Base-by-base conservation (phyloP, 2,888 invertebrate genomes). In the Eueremaeus valkanovi region DNA sequence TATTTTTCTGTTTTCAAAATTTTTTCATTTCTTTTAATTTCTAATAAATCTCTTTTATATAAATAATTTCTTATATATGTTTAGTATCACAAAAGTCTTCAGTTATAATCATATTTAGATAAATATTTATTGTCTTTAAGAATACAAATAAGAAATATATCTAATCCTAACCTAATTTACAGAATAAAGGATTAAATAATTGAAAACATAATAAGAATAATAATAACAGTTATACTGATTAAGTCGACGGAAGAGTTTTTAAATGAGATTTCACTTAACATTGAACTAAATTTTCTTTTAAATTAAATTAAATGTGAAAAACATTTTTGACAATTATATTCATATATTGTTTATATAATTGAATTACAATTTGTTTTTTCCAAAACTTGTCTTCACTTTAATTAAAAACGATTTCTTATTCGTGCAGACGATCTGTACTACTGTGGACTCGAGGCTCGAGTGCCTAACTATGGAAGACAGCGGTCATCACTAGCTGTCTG, bases 391-490 rank as follows among this genome's bases (percentile, higher is more conserved):
- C 29, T 29, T 31, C 29, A 13, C n/a, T 58, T 13, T 58, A 58
- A 58, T 58, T 58, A 58, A 31, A 18, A 24, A 49, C 27, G 24
- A 58, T 58, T 24, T 58, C 29, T 27, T 66, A 3, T 21, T 5
- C 16, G 21, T 49, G 36, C 27, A 93, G 94, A 94, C 85, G 94
- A 95, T 85, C 94, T 94, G 5, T 95, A 95, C 86, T 95, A 95
- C 85, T 94, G 94, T 83, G 95, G 94, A 61, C 87, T 95, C 80
- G 88, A 93, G 80, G 94, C 94, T 58, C 89, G 94, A 80, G 93
- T 94, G 75, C 94, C 95, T 68, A 95, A 94, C 86, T 95, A 94
- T 85, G 70, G 42, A 16, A 18, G 70, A 29, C 45, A 70, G 42
- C 40, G 70, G 6, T 42, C 70, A 70, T 70, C 70, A 1, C 8